Evolutionary conservation across 2,113 vertebrate species (phyloP).

Genomic region (Crotalus horridus): DNA sequence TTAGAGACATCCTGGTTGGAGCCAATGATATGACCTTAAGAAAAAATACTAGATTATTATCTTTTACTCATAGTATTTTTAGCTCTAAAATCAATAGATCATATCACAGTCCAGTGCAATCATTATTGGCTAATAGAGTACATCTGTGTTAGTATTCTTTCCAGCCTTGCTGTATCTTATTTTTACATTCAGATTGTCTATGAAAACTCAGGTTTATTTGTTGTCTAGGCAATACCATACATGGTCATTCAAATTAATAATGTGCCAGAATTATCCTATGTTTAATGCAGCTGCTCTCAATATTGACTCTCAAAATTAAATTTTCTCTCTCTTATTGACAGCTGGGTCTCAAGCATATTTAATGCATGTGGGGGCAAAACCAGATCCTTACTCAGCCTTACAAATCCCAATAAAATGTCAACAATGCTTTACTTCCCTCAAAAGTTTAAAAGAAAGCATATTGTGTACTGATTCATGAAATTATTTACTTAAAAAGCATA

Average conservation of each 20-base stretch:
- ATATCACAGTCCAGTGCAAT: constrained; percentile 63
- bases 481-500: constrained; percentile 22
- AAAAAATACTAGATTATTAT: constrained; percentile 19
- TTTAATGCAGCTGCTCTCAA: constrained; percentile 78
- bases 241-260: constrained; percentile 79
- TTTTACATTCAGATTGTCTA: constrained; percentile 72
- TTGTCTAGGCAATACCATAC: constrained; percentile 78
- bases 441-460: constrained; percentile 52
- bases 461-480: constrained; percentile 43
- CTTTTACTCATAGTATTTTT: constrained; percentile 48
- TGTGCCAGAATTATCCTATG: constrained; percentile 75
- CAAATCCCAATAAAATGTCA: constrained; percentile 75
- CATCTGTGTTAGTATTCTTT: constrained; percentile 71
- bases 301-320: constrained; percentile 85
- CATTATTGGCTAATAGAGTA: constrained; percentile 73
- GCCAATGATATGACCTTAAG: constrained; percentile 44
- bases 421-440: constrained; percentile 76
- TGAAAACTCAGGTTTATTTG: constrained; percentile 72
- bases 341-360: constrained; percentile 78
- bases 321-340: constrained; percentile 77
- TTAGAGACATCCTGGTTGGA: neutral
- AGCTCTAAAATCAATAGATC: constrained; percentile 59
- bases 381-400: constrained; percentile 66
- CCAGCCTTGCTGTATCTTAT: constrained; percentile 68
- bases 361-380: constrained; percentile 71